Evolutionary conservation across 2,113 vertebrate genomes (phyloP), one percentile per base, ranked within the genome.

Genomic region (Oncorhynchus tshawytscha): DNA sequence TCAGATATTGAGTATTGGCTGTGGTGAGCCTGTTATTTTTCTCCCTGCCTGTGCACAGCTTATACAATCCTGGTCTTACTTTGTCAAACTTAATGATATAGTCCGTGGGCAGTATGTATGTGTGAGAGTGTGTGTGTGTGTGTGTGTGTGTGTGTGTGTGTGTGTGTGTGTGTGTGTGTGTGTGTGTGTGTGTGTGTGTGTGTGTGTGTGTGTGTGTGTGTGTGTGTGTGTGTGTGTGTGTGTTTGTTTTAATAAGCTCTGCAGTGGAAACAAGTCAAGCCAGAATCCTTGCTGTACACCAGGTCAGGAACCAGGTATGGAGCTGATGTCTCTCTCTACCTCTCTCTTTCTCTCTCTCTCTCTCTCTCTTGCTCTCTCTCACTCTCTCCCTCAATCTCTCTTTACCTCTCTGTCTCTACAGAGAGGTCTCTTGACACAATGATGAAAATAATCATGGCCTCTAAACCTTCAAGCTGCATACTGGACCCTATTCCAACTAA

Each of bases 241-340:
- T 67, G 51, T 69, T 3, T 20, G 62, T 74, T 91, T 92, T 91
- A 92, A 92, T 91, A 92, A 89, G 90, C 87, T 89, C 90, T 90
- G 68, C 68, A 64, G 90, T 86, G 91, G 82, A 45, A 88, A 87
- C 81, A 69, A 79, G 73, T 81, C 81, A 77, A 71, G 31, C 78
- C 78, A 86, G 64, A 77, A 84, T 78, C 79, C 76, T 82, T 75
- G 76, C 84, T 82, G 67, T 75, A 62, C 85, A 84, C 73, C 74
- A 77, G 70, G 80, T 79, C 80, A 54, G 80, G 39, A 79, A 67
- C 76, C 16, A 67, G 77, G 27, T 29, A 24, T 18, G 62, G 57
- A 72, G 71, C 11, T 8, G 54, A 29, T 1, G 45, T 70, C 74
- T n/a, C 76, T 27, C 73, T 65, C 51, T 79, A 1, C 2, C 34